phyloP scores from a whole-genome alignment of 2,113 vertebrate species.

The Micronisus gabar region DNA sequence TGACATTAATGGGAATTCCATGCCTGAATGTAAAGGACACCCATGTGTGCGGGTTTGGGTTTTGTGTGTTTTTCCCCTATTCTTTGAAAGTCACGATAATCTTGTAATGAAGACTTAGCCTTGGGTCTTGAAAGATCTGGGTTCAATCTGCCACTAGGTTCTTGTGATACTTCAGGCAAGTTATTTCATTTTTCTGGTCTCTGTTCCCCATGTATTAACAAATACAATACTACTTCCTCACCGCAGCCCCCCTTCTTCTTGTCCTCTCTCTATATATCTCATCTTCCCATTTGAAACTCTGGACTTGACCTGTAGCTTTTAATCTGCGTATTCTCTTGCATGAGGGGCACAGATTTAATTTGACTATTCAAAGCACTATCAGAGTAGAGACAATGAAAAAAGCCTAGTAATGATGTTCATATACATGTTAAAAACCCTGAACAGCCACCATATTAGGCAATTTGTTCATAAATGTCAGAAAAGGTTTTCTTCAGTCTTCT shows the following conservation, averaged over 20 bases:
- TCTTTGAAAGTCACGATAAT: neutral
- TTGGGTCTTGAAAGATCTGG: neutral
- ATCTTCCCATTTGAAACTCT: neutral
- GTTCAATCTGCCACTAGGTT: neutral
- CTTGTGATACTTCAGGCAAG: neutral
- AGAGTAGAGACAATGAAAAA: neutral
- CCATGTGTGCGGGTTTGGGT: neutral
- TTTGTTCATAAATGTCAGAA: neutral
- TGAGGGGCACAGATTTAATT: neutral
- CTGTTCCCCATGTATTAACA: neutral
- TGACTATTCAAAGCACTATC: neutral
- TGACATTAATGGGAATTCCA: constrained; percentile 40
- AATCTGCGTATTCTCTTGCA: neutral
- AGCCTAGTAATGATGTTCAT: neutral
- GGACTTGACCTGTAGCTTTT: neutral
- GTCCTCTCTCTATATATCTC: neutral
- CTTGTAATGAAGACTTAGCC: constrained; percentile 10
- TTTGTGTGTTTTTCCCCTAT: neutral
- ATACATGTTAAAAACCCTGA: neutral
- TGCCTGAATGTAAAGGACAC: constrained; percentile 24
- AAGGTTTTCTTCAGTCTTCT: neutral
- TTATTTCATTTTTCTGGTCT: neutral
- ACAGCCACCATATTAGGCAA: neutral
- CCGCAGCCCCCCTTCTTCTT: neutral
- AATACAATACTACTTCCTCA: neutral